phyloP scores from a whole-genome alignment of 2,888 invertebrate genomes.

The Nineta flava region DNA sequence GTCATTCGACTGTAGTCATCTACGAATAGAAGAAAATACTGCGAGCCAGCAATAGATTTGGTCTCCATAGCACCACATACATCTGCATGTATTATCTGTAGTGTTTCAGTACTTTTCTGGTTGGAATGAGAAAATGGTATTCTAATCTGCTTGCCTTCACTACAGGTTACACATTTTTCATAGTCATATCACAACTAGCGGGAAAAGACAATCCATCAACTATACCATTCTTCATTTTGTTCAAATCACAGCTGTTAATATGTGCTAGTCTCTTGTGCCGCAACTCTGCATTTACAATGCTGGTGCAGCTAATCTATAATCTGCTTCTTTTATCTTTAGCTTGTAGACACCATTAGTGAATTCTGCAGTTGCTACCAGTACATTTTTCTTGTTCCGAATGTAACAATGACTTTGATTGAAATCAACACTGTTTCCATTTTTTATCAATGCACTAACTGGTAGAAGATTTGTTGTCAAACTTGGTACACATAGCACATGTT shows the following conservation, averaged over 20 bases:
- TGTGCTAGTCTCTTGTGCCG: not conserved
- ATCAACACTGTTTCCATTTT: constrained; percentile 10
- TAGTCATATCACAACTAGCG: not conserved
- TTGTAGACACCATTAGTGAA: not conserved
- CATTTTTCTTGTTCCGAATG: constrained; percentile 10
- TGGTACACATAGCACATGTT: too few relatives aligned
- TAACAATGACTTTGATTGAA: constrained; percentile 12
- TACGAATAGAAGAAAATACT: too few relatives aligned
- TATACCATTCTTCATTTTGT: constrained; percentile 1
- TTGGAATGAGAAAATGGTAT: not conserved
- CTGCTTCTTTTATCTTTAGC: not conserved
- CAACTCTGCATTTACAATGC: not conserved
- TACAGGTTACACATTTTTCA: not conserved
- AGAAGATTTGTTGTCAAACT: too few relatives aligned
- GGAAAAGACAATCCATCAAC: too few relatives aligned
- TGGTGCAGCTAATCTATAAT: not conserved
- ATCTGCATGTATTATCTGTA: too few relatives aligned
- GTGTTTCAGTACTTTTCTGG: too few relatives aligned
- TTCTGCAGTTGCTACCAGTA: constrained; percentile 7
- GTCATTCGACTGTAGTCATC: too few relatives aligned
- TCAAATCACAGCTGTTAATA: constrained; percentile 1
- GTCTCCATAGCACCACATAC: constrained; percentile 14
- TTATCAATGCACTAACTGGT: constrained; percentile 8
- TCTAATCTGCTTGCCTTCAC: not conserved
- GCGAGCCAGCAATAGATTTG: constrained; percentile 11